Base-by-base conservation (phyloP, 2,113 vertebrate species). In the Bostrychus sinensis region DNA sequence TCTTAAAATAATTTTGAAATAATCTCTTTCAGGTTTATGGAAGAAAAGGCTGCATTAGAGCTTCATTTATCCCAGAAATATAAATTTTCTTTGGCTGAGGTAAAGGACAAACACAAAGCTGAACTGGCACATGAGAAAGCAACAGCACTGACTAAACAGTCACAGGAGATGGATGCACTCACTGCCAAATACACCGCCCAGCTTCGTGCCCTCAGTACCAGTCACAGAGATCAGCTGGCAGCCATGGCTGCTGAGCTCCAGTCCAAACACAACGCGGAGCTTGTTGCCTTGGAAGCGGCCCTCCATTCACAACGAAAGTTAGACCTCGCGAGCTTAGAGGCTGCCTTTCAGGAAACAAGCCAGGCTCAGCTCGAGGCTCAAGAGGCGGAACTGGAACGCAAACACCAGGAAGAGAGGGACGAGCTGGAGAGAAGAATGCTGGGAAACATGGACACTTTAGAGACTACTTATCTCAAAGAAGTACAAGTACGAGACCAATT, bases 381-480 rank as follows among this genome's bases (percentile, higher is more conserved):
- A 20, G 78, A 90, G 71, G 85, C 91, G 0, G 91, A 94, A 5
- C 55, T 94, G 16, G 77, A 85, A 70, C 20, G 43, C 5, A 88
- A 89, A 56, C 93, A 97, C 62, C 86, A 88, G 57, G 82, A 91
- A 14, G 93, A 94, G 20, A 71, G 88, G 0, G 85, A 92, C 11
- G 90, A 93, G 22, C 58, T 95, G 57, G 94, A 96, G 76, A 72
- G 72, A 16, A 93, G 90, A 62, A 92, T 95, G 74, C 75, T 94
- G 71, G 85, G 91, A 16, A 94, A 92, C 72, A 92, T 96, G 89
- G 94, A 95, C 69, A 94, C 91, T 1, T 67, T 96, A 77, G 95
- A 97, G 75, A 87, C 90, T 0, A 91, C 94, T 1, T 96, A 94
- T 80, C 66, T 95, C 9, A 86, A 92, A 66, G 94, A 96, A 86